phyloP scores from a whole-genome alignment of 2,888 invertebrate genomes.

The Tetrapedia diversipes region DNA sequence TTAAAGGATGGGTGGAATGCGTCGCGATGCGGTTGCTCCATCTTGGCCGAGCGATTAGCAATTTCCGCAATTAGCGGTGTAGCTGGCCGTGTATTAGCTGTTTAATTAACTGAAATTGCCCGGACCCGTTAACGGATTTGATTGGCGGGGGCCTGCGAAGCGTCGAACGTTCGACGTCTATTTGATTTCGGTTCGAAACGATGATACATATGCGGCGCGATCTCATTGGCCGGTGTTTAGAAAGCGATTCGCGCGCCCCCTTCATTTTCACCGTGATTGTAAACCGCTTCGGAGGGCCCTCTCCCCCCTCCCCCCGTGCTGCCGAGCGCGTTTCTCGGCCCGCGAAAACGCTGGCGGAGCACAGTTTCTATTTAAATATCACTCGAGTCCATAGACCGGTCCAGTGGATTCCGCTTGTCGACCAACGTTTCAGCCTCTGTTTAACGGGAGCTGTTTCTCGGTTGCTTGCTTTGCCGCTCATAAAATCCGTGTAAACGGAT shows the following conservation, averaged over 20 bases:
- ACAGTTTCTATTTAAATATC: constrained; percentile 52
- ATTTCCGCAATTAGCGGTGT: constrained; percentile 31
- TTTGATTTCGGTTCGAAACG: constrained; percentile 32
- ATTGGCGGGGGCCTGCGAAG: not conserved
- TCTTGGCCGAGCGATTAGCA: not conserved
- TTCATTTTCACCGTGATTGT: constrained; percentile 49
- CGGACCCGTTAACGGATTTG: constrained; percentile 7
- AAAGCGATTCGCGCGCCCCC: constrained; percentile 63
- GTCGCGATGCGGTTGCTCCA: not conserved
- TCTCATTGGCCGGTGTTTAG: constrained; percentile 57
- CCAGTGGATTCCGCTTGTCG: not conserved
- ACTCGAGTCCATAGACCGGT: constrained; percentile 12
- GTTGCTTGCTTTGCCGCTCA: not conserved
- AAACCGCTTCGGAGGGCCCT: constrained; percentile 24
- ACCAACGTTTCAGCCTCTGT: not conserved
- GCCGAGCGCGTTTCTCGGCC: constrained; percentile 11
- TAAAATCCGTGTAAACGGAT: constrained; percentile 17
- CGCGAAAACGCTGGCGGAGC: constrained; percentile 23
- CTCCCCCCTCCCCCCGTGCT: constrained; percentile 4
- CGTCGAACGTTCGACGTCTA: no score
- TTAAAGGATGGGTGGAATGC: not conserved
- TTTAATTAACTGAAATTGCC: constrained; percentile 29
- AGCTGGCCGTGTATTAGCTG: constrained; percentile 6
- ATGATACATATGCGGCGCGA: no score
- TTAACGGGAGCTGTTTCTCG: constrained; percentile 8